phyloP scores from a whole-genome alignment of 2,113 vertebrate species.

The Melospiza melodia region DNA sequence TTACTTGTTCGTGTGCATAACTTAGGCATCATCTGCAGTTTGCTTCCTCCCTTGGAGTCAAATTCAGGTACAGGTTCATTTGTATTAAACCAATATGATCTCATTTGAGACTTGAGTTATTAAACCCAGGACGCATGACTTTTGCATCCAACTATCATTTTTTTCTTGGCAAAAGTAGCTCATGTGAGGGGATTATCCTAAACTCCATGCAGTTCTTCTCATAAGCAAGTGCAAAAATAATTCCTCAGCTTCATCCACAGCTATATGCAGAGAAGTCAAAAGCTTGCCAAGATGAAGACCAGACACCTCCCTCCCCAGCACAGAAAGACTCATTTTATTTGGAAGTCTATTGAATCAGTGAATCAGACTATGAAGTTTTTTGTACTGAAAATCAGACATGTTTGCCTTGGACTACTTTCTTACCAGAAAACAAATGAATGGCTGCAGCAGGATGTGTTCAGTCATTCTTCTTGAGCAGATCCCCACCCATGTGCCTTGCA shows the following conservation, averaged over 20 bases:
- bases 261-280: background rate
- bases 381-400: background rate
- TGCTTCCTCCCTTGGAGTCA: background rate
- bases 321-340: background rate
- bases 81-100: background rate
- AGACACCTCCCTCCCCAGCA: background rate
- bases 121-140: background rate
- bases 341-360: background rate
- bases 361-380: background rate
- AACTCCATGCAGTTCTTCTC: background rate
- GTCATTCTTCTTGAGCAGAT: background rate
- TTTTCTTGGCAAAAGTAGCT: background rate
- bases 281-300: background rate
- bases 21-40: background rate
- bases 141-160: background rate
- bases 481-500: accelerated
- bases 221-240: background rate
- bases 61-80: background rate
- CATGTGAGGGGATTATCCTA: background rate
- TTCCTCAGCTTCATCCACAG: background rate
- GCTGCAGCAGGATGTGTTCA: background rate
- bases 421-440: background rate
- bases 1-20: background rate
- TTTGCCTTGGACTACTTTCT: background rate
- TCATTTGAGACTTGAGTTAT: background rate